These are phyloP conservation scores for Xiphophorus maculatus DNA, from an alignment of 2,113 vertebrate genomes.

Conservation along the genomic window DNA sequence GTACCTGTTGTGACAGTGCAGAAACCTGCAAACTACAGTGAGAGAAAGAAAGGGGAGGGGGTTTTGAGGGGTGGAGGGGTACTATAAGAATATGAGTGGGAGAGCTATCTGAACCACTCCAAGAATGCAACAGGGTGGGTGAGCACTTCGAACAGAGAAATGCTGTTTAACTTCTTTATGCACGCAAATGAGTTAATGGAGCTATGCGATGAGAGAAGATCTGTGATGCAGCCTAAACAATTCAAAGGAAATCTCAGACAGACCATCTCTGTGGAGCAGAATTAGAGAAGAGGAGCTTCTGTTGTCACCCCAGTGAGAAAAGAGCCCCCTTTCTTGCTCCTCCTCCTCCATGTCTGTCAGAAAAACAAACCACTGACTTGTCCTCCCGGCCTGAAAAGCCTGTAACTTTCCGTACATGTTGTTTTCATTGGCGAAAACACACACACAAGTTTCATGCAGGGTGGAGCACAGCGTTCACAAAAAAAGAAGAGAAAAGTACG, in stretches of 20 bases:
- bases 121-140: constrained; percentile 74
- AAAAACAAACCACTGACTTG: constrained; percentile 59
- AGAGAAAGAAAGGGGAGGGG: constrained; percentile 9
- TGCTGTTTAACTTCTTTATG: not conserved
- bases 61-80: not conserved
- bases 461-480: constrained; percentile 13
- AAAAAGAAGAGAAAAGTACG: constrained; percentile 13
- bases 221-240: constrained; percentile 51
- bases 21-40: constrained; percentile 12
- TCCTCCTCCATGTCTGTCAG: constrained; percentile 8
- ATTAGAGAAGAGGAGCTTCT: constrained; percentile 27
- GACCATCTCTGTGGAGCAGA: constrained; percentile 25
- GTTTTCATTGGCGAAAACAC: constrained; percentile 20
- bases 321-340: constrained; percentile 9
- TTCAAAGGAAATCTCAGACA: constrained; percentile 38
- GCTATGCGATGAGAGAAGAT: constrained; percentile 17
- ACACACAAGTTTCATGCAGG: constrained; percentile 4
- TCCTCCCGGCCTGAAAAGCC: constrained; percentile 51
- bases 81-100: constrained; percentile 18
- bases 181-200: constrained; percentile 20
- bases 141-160: constrained; percentile 39
- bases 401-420: constrained; percentile 44
- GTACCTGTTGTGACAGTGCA: constrained; percentile 6
- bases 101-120: constrained; percentile 64
- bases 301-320: constrained; percentile 49